A percentile compares a stretch with the other conserved stretches of the same genome.
These are phyloP conservation scores for Platanista minor DNA, from an alignment of 2,113 vertebrate species.

Conservation along the genomic window DNA sequence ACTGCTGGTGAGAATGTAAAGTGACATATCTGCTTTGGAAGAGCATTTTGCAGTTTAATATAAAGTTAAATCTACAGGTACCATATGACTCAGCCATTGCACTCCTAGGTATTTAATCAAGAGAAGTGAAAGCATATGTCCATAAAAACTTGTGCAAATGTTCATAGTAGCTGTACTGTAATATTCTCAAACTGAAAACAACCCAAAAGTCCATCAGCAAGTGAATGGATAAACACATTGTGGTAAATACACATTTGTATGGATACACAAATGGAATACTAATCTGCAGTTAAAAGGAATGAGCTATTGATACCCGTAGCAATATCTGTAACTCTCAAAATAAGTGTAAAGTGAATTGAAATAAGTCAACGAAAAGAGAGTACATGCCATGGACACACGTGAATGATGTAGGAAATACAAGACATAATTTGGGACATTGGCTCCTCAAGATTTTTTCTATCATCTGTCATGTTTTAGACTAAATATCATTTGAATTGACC, in stretches of 20 bases:
- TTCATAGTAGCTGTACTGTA: neutral
- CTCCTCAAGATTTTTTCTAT: neutral
- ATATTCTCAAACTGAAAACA: neutral
- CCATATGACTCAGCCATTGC: neutral
- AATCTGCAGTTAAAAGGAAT: neutral
- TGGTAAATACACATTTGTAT: neutral
- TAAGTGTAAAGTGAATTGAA: neutral
- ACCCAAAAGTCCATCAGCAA: neutral
- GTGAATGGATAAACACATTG: neutral
- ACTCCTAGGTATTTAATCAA: neutral
- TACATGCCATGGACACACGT: rapidly evolving
- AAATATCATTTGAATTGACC: neutral
- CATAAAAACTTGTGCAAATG: neutral
- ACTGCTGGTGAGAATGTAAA: neutral
- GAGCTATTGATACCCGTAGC: neutral
- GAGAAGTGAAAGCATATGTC: neutral
- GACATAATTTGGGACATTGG: neutral
- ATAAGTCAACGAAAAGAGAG: neutral
- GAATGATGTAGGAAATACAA: neutral
- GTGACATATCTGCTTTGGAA: neutral
- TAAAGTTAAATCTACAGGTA: neutral
- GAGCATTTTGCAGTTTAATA: neutral
- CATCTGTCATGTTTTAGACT: neutral
- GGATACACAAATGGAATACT: neutral
- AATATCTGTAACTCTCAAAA: neutral